phyloP scores from a whole-genome alignment of 1,140 invertebrate genomes.

The Drosophila ercepeae region DNA sequence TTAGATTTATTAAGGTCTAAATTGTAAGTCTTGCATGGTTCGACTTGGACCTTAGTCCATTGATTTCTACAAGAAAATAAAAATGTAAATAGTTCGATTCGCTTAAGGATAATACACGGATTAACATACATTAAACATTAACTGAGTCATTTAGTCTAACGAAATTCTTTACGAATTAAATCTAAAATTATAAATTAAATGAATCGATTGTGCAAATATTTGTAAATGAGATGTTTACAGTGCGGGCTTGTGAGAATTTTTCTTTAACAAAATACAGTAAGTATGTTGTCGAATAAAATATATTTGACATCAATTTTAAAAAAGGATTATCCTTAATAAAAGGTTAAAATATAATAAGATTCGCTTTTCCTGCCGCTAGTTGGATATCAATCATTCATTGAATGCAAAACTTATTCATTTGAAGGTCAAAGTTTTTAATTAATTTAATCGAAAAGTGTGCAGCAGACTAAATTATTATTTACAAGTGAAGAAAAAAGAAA shows the following conservation, averaged over 20 bases:
- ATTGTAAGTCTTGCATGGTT: slow-evolving; percentile 20
- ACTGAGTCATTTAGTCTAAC: slow-evolving; percentile 30
- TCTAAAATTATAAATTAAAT: slow-evolving; percentile 2
- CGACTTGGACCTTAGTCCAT: slow-evolving; percentile 29
- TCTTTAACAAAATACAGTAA: slow-evolving; percentile 7
- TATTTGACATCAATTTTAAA: background rate
- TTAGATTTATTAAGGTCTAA: slow-evolving; percentile 32
- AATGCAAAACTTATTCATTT: background rate
- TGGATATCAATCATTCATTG: background rate
- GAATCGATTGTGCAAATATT: slow-evolving; percentile 1
- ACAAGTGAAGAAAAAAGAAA: background rate
- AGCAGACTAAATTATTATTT: background rate
- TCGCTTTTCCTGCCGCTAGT: background rate
- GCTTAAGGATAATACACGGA: slow-evolving; percentile 33
- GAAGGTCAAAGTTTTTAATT: background rate
- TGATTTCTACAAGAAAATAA: slow-evolving; percentile 74
- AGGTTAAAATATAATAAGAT: background rate
- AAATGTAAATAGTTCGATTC: slow-evolving; percentile 61
- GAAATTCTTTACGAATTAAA: slow-evolving; percentile 37
- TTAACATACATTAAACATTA: slow-evolving; percentile 17
- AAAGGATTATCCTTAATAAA: background rate
- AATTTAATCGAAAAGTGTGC: background rate
- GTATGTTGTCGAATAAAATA: slow-evolving; percentile 6
- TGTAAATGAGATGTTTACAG: slow-evolving; percentile 4
- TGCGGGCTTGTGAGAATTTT: slow-evolving; percentile 3